Evolutionary conservation across 2,888 invertebrate species (phyloP).

Genomic region (Tenodera sinensis): DNA sequence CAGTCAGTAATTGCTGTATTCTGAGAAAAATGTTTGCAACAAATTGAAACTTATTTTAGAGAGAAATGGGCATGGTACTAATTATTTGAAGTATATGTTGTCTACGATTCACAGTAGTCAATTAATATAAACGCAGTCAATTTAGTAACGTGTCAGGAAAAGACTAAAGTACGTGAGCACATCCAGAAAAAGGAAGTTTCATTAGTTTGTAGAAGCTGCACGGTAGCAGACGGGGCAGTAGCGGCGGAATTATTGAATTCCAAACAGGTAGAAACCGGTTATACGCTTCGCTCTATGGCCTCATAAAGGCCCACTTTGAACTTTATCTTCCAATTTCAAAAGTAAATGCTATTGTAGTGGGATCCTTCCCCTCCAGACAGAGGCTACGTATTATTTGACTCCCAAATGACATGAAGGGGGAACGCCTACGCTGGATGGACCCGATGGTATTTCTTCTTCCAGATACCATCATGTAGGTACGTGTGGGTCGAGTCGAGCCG

Average conservation of each 20-base stretch:
- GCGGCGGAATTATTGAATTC: background rate
- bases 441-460: background rate
- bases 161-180: too few relatives aligned
- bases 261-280: background rate
- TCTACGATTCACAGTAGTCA: too few relatives aligned
- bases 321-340: background rate
- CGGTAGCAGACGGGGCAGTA: background rate
- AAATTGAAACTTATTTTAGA: too few relatives aligned
- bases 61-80: too few relatives aligned
- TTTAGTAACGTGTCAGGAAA: too few relatives aligned
- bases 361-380: background rate
- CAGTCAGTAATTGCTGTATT: too few relatives aligned
- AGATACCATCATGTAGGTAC: background rate
- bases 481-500: too few relatives aligned
- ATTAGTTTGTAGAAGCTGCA: too few relatives aligned
- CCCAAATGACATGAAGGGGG: background rate
- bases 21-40: too few relatives aligned
- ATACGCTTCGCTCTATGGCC: background rate
- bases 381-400: background rate
- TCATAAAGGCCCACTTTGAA: background rate
- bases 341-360: background rate
- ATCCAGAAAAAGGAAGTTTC: too few relatives aligned
- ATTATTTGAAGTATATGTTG: too few relatives aligned
- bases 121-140: too few relatives aligned
- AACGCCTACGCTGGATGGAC: background rate